Evolutionary conservation across 2,113 vertebrate genomes (phyloP).

Genomic region (Arizona elegans): DNA sequence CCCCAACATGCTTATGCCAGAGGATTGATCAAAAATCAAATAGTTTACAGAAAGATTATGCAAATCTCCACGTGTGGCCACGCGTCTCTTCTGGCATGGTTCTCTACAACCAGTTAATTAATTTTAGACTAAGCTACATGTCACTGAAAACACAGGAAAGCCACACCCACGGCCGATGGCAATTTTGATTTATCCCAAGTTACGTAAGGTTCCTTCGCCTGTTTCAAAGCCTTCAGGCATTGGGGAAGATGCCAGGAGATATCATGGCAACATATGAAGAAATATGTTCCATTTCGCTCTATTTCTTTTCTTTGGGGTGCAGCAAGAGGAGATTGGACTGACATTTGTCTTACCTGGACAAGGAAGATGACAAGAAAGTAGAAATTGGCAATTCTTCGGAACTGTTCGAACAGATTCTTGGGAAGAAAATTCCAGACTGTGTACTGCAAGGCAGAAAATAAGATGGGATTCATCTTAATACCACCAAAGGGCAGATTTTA

Average conservation of each 20-base stretch:
- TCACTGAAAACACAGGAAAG: neutral
- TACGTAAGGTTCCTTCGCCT: neutral
- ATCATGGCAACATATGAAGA: neutral
- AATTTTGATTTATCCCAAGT: neutral
- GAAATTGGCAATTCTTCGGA: conserved; percentile 98
- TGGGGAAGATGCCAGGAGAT: neutral
- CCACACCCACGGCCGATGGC: neutral
- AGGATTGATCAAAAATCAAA: neutral
- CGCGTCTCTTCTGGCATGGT: neutral
- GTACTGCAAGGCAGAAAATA: conserved; percentile 75
- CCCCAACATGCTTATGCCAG: neutral
- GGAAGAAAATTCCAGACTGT: conserved; percentile 99
- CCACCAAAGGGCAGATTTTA: neutral
- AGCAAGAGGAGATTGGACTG: neutral
- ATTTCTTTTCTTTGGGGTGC: neutral
- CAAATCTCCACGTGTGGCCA: neutral
- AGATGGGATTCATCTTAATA: neutral
- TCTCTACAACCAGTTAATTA: neutral
- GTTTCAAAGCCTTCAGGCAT: neutral
- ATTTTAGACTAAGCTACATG: neutral
- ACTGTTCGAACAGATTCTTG: conserved; percentile 99
- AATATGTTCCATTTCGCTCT: too few relatives aligned
- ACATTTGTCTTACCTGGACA: conserved; percentile 84
- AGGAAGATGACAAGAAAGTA: conserved; percentile 99
- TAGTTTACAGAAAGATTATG: neutral